These are phyloP conservation scores for Callipepla squamata DNA, from an alignment of 2,113 vertebrate genomes.

Conservation along the genomic window DNA sequence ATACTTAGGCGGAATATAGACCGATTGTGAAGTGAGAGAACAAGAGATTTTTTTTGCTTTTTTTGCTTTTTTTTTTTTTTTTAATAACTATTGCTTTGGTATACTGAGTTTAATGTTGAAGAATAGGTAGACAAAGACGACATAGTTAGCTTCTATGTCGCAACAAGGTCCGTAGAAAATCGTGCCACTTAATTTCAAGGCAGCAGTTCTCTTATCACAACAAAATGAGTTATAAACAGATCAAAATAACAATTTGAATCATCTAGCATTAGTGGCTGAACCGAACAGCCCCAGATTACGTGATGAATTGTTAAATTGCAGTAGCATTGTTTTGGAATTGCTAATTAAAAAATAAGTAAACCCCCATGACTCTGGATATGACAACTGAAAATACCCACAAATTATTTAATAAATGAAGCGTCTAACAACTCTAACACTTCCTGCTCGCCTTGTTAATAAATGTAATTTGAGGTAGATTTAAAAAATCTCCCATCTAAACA, in stretches of 20 bases:
- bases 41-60: not conserved
- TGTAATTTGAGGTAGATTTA: constrained; percentile 87
- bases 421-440: constrained; percentile 89
- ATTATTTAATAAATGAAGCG: constrained; percentile 88
- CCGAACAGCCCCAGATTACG: constrained; percentile 73
- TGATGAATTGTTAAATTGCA: constrained; percentile 81
- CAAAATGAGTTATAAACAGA: constrained; percentile 78
- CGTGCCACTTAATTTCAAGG: constrained; percentile 51
- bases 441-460: constrained; percentile 86
- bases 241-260: constrained; percentile 78
- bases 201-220: constrained; percentile 61
- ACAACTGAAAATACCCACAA: constrained; percentile 88
- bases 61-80: not conserved
- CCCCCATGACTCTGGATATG: constrained; percentile 83
- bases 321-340: constrained; percentile 82
- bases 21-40: constrained; percentile 39
- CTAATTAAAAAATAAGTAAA: constrained; percentile 85
- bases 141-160: not conserved
- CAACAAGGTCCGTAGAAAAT: constrained; percentile 51
- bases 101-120: not conserved
- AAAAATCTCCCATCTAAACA: constrained; percentile 82
- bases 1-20: constrained; percentile 28
- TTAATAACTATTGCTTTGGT: not conserved
- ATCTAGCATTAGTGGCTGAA: constrained; percentile 75
- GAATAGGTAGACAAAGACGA: constrained; percentile 29